Evolutionary conservation across 2,113 vertebrate species (phyloP).

Genomic region (Dendrocopos noguchii): DNA sequence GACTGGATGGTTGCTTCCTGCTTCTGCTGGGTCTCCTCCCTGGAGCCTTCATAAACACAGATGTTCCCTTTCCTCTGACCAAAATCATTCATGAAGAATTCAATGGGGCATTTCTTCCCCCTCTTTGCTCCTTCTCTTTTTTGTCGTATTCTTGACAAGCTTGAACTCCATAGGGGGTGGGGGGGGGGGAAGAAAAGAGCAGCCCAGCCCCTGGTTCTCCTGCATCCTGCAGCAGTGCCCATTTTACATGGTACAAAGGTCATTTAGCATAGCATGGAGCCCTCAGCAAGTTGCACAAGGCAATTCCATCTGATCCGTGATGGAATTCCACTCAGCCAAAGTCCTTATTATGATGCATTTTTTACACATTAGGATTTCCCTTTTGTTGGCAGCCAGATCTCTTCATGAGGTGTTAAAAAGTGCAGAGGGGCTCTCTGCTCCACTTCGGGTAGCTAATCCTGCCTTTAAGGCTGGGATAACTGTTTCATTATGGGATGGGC

Average conservation of each 20-base stretch:
- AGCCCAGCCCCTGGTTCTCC: constrained; percentile 41
- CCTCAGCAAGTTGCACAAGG: constrained; percentile 60
- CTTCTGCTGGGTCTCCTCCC: background rate
- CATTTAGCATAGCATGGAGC: constrained; percentile 61
- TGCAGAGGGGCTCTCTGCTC: constrained; percentile 59
- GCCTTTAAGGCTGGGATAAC: constrained; percentile 66
- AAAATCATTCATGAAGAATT: constrained; percentile 54
- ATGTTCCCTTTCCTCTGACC: constrained; percentile 49
- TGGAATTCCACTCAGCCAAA: constrained; percentile 71
- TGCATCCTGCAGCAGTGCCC: constrained; percentile 46
- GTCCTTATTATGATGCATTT: constrained; percentile 72
- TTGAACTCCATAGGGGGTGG: constrained; percentile 33
- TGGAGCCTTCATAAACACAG: background rate
- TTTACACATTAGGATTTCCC: constrained; percentile 74
- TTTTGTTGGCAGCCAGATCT: constrained; percentile 70
- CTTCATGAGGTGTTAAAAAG: constrained; percentile 70
- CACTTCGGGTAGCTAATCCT: constrained; percentile 67
- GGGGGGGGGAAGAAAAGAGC: constrained; percentile 49
- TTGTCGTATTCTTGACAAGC: constrained; percentile 58
- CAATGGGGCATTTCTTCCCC: constrained; percentile 18
- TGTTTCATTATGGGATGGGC: constrained; percentile 38
- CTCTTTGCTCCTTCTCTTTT: constrained; percentile 30
- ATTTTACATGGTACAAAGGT: constrained; percentile 67
- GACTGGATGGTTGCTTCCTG: background rate
- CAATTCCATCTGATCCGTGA: constrained; percentile 70